Base-by-base conservation (phyloP, 2,888 invertebrate genomes). In the Ochropleura plecta region DNA sequence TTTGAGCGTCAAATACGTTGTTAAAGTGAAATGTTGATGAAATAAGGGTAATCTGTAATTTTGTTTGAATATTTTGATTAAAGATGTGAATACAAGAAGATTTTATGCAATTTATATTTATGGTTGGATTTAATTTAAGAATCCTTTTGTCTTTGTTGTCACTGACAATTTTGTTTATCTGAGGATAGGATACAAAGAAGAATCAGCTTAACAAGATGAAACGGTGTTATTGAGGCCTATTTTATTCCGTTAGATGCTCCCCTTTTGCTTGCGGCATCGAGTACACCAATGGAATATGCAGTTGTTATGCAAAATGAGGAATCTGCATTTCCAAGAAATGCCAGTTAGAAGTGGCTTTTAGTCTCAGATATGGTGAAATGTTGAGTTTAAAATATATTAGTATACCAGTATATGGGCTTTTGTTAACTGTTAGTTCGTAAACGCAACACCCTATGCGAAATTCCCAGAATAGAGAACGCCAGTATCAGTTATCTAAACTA, bases 21-120 rank as follows among this genome's bases (percentile, higher is more conserved):
- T 83, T 78, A 74, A 67, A 78, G 66, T 72, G 67, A 78, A 78
- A 83, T 68, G 82, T 67, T 74, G 71, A 81, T 78, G 73, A 60
- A 84, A 84, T 83, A 63, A 74, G 65, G 69, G 46, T 74, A 78
- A 68, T 81, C 49, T 65, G 67, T 48, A 60, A 78, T 55, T 83
- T 73, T 49, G 67, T 68, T 67, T 46, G 57, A 44, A 70, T 73
- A 55, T 81, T 80, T 77, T 78, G 63, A 60, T 14, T 69, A 71
- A 78, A 80, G 44, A 65, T 69, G 55, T 70, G 48, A 78, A 49
- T 51, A 79, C 10, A 73, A 79, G 16, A n/a, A 40, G 3, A 0
- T 14, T 63, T 75, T 75, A 20, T 48, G 3, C 12, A 48, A 4
- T 42, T 72, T n/a, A 16, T 42, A 9, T 44, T 16, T 57, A 20